Evolutionary conservation across 2,113 vertebrate species (phyloP), one percentile per base, ranked within the genome.

Genomic region (Cisticola juncidis): DNA sequence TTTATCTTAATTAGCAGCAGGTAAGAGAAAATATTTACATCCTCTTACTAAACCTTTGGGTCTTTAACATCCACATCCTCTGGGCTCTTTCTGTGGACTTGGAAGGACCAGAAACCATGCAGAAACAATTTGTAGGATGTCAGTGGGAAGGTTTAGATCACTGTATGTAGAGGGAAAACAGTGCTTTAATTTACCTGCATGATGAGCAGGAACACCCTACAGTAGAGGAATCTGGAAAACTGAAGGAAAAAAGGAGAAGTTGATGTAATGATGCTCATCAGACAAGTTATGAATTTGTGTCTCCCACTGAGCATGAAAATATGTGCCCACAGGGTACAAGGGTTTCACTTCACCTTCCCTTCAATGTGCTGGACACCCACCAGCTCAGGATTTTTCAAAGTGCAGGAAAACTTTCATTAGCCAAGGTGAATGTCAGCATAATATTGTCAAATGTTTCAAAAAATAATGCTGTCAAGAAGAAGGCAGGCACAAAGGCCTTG

Each of bases 361-460:
- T 15, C 1, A 0, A 6, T 2, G 2, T 29, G 47, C 47, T 28
- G 56, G 50, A 70, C 11, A 36, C 24, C 13, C 3, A 7, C 8
- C 12, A 56, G n/a, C 28, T 82, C 25, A 64, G n/a, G 9, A 64
- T 22, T 35, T 56, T 83, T 13, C 47, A 45, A 61, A 57, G 15
- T 48, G 57, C 62, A 76, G 26, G 19, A 91, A 92, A 54, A 2
- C 1, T 79, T 62, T 90, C 24, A 64, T 24, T 31, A 78, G 14
- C 11, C 40, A 44, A 68, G 77, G 16, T 35, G 7, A 11, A 35
- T 65, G 23, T 47, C 72, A 78, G 9, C 23, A 33, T 44, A 12
- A 33, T 47, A 23, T 29, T 66, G 12, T 18, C 47, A 60, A 62
- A 22, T 28, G 11, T 40, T 50, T 53, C 47, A 47, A 60, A 74